These are phyloP conservation scores for Ophion slaviceki DNA, from an alignment of 2,888 invertebrate species.

Conservation along the genomic window DNA sequence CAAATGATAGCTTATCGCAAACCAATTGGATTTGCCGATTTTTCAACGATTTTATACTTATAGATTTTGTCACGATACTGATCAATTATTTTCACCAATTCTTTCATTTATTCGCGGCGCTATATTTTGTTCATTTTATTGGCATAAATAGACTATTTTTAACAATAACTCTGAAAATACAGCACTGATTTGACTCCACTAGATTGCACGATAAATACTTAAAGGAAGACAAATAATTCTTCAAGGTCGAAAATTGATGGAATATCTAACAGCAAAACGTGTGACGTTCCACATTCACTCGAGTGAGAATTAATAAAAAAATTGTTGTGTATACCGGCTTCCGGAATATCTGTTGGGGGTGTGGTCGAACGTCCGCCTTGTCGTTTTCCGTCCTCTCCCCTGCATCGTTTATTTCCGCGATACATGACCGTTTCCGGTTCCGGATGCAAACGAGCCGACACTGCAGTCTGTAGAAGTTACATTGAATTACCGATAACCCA, in stretches of 20 bases:
- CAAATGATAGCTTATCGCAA: too few species aligned
- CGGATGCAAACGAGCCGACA: slow-evolving; percentile 28
- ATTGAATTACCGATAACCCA: neutral
- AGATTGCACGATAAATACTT: neutral
- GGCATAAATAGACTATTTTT: neutral
- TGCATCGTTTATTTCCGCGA: slow-evolving; percentile 29
- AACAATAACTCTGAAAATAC: too few species aligned
- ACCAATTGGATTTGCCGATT: too few species aligned
- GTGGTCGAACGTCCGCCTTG: slow-evolving; percentile 42
- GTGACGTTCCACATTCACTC: neutral
- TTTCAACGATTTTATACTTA: neutral
- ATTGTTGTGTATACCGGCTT: slow-evolving; percentile 2
- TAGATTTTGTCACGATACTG: neutral
- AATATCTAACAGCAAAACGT: neutral
- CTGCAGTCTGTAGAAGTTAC: slow-evolving; percentile 29
- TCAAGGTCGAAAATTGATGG: neutral
- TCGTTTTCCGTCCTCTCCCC: slow-evolving; percentile 36
- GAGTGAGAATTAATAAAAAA: neutral
- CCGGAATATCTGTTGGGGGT: slow-evolving; percentile 21
- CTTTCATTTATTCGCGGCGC: neutral
- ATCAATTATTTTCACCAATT: neutral
- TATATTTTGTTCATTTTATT: too few species aligned
- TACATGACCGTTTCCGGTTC: slow-evolving; percentile 21
- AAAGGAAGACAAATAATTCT: neutral
- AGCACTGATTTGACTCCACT: neutral